Conservation (phyloP, 2,113 vertebrate genomes). For the Vombatus ursinus region DNA sequence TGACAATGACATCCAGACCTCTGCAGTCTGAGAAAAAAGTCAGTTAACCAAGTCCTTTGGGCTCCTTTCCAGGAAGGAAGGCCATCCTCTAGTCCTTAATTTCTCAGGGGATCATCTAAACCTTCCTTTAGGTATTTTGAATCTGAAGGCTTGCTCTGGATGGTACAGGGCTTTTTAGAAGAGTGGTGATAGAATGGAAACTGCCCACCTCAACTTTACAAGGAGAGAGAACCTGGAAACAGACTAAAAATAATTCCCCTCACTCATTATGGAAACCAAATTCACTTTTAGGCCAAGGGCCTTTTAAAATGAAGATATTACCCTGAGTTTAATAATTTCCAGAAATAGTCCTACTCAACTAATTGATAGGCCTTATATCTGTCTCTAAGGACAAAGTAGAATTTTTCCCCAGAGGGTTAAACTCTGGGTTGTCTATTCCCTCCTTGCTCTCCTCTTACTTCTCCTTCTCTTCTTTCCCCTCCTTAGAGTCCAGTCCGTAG, state of each 20-base stretch:
- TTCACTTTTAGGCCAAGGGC: neutral
- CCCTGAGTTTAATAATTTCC: neutral
- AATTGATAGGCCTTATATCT: neutral
- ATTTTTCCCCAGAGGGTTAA: neutral
- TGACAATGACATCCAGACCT: neutral
- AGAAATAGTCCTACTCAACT: neutral
- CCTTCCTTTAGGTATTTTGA: neutral
- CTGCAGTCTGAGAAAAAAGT: neutral
- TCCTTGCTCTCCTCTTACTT: neutral
- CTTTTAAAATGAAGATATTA: neutral
- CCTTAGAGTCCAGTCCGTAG: conserved; percentile 48
- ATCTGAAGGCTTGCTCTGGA: neutral
- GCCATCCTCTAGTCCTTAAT: neutral
- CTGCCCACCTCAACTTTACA: neutral
- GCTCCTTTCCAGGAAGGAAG: neutral
- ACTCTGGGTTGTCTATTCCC: neutral
- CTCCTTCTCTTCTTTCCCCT: neutral
- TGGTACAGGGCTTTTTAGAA: neutral
- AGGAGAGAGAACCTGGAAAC: neutral
- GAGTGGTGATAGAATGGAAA: neutral
- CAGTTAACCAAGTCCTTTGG: neutral
- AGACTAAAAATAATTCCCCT: neutral
- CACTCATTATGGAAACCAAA: neutral
- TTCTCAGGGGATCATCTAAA: neutral
- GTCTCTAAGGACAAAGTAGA: neutral